phyloP scores from a whole-genome alignment of 2,797 vertebrate genomes.

The Chelon labrosus region DNA sequence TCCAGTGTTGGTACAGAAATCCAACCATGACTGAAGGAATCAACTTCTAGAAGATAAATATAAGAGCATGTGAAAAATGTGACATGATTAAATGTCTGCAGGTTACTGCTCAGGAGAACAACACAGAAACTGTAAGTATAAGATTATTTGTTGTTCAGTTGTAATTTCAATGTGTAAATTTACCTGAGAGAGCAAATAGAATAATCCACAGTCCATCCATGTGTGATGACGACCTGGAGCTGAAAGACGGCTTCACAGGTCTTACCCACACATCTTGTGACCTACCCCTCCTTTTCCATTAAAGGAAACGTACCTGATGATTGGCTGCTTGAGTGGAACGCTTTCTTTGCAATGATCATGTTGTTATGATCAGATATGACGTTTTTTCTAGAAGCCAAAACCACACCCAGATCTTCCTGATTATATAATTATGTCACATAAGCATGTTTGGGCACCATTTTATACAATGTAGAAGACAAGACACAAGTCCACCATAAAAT shows the following conservation, averaged over 20 bases:
- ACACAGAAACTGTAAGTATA: too few relatives aligned
- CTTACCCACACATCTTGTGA: background rate
- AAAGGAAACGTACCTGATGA: constrained; percentile 27
- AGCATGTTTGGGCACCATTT: too few relatives aligned
- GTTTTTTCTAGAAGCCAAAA: too few relatives aligned
- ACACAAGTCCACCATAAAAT: too few relatives aligned
- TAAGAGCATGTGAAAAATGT: fast-evolving
- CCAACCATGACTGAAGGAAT: background rate
- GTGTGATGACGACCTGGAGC: background rate
- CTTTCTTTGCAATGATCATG: background rate
- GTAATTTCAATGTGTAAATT: background rate
- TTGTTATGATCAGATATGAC: too few relatives aligned
- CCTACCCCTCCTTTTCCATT: constrained; percentile 18
- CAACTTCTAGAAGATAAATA: constrained; percentile 19
- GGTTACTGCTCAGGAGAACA: too few relatives aligned
- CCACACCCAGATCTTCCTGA: too few relatives aligned
- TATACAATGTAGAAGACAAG: too few relatives aligned
- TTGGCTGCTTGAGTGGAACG: constrained; percentile 32
- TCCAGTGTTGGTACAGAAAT: too few relatives aligned
- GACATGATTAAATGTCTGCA: too few relatives aligned
- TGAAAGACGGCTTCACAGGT: background rate
- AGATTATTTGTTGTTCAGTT: background rate
- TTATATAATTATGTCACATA: too few relatives aligned
- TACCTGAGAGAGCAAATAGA: constrained; percentile 31
- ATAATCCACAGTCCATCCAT: constrained; percentile 7